Conservation (phyloP, 2,113 vertebrate species). For the Hirundichthys speculiger region DNA sequence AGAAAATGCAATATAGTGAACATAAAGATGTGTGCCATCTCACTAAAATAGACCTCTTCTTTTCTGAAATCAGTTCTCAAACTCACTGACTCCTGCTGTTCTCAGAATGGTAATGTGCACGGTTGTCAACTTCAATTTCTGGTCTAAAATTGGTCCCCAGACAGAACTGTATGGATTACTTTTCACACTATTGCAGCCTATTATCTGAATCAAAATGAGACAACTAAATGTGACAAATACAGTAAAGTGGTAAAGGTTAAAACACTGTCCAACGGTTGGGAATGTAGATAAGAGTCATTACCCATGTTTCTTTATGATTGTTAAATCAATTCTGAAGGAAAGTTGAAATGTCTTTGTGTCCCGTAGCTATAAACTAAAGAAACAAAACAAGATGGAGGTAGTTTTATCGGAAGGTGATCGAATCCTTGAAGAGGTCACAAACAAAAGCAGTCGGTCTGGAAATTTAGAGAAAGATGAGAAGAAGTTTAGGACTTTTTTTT, state of each 20-base stretch:
- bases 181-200: not conserved
- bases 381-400: no score
- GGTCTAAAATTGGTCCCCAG: not conserved
- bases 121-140: not conserved
- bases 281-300: not conserved
- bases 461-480: no score
- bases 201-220: no score
- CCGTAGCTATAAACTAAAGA: no score
- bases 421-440: no score
- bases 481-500: no score
- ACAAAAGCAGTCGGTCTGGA: no score
- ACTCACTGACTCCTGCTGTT: slow-evolving; percentile 10
- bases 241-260: no score
- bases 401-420: no score
- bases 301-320: not conserved
- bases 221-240: not conserved
- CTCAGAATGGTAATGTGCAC: slow-evolving; percentile 4
- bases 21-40: slow-evolving; percentile 11
- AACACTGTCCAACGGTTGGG: no score
- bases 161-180: not conserved
- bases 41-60: slow-evolving; percentile 29
- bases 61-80: slow-evolving; percentile 23
- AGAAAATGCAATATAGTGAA: slow-evolving; percentile 40
- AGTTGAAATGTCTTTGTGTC: not conserved
- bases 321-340: not conserved